These are phyloP conservation scores for Adelosebastes latens DNA, from an alignment of 2,797 vertebrate species.

Conservation along the genomic window DNA sequence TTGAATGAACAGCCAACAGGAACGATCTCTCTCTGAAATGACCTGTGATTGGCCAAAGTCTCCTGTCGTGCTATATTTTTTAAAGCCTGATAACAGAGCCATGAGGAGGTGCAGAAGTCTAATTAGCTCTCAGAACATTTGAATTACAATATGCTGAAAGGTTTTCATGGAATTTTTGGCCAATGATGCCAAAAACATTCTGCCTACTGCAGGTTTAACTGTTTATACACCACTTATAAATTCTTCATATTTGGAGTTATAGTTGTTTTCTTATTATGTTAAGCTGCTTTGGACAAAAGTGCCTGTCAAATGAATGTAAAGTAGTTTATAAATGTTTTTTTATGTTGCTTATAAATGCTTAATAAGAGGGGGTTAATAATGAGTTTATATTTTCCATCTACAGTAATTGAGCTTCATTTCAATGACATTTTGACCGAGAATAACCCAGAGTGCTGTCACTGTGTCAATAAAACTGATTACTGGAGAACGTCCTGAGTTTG, in stretches of 20 bases:
- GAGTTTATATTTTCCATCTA: not conserved
- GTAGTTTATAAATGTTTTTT: not conserved
- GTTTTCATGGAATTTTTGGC: too few relatives aligned
- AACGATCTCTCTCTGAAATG: too few relatives aligned
- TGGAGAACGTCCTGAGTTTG: slow-evolving; percentile 22
- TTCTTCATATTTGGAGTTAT: not conserved
- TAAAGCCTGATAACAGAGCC: too few relatives aligned
- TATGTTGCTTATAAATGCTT: not conserved
- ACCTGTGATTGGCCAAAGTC: too few relatives aligned
- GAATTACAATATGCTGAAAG: too few relatives aligned
- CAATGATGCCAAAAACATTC: too few relatives aligned
- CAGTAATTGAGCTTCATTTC: not conserved
- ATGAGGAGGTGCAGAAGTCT: too few relatives aligned
- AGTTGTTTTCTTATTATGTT: not conserved
- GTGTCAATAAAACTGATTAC: slow-evolving; percentile 30
- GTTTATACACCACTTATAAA: not conserved
- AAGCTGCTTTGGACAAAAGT: not conserved
- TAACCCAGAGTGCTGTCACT: slow-evolving; percentile 11
- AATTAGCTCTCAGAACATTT: too few relatives aligned
- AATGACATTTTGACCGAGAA: slow-evolving; percentile 21
- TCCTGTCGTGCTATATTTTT: too few relatives aligned
- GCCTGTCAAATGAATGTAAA: not conserved
- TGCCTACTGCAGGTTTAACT: not conserved
- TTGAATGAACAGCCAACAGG: too few relatives aligned
- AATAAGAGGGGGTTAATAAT: not conserved